Conservation (phyloP, 30 jellyfish, hydroid and myxozoan species). For the Turritopsis dohrnii region DNA sequence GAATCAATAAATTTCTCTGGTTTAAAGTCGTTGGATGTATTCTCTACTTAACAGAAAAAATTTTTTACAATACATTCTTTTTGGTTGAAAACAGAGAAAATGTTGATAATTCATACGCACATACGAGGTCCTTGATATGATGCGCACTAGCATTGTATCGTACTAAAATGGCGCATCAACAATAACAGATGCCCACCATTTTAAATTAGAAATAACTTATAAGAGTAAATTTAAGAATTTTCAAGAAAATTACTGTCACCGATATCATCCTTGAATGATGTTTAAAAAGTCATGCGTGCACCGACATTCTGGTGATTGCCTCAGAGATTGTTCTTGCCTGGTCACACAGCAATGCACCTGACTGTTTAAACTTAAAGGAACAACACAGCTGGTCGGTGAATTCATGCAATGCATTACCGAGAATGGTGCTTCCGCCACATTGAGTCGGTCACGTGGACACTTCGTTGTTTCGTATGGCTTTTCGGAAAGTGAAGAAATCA, state of each 20-base stretch:
- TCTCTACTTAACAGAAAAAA: no score
- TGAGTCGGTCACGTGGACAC: neutral
- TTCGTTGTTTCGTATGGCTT: neutral
- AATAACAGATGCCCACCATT: neutral
- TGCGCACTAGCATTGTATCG: no score
- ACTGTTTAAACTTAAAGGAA: neutral
- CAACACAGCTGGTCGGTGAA: neutral
- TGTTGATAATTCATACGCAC: no score
- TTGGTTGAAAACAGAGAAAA: no score
- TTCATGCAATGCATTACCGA: neutral
- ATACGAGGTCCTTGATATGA: no score
- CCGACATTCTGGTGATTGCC: neutral
- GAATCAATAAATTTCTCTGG: no score
- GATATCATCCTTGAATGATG: neutral
- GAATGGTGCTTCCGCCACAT: neutral
- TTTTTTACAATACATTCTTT: no score
- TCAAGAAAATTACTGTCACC: neutral
- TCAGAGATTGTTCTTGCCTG: neutral
- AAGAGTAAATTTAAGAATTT: no score
- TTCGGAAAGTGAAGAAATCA: neutral
- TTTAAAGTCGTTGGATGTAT: no score
- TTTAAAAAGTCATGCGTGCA: neutral
- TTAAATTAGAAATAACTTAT: no score
- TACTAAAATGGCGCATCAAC: no score
- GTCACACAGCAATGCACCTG: neutral